A percentile compares a stretch with the other conserved stretches of the same genome.
phyloP scores from a whole-genome alignment of 2,113 vertebrate genomes.

The Ophthalmolycus amberensis region DNA sequence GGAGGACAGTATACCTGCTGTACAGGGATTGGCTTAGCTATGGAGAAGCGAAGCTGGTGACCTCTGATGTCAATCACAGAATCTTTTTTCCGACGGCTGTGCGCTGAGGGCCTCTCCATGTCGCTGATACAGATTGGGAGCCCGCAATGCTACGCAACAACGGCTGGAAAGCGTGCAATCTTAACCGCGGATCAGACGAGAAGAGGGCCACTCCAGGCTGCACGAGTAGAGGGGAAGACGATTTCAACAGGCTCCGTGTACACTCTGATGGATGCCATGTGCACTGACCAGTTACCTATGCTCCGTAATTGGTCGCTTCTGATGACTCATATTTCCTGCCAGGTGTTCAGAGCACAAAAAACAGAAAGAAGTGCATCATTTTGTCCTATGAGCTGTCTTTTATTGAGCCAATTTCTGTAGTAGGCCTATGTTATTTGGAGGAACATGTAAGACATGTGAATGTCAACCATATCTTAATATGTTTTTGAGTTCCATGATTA shows the following conservation, averaged over 20 bases:
- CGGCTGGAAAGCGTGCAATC: slow-evolving; percentile 41
- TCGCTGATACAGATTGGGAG: slow-evolving; percentile 65
- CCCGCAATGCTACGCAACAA: slow-evolving; percentile 22
- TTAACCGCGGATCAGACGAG: slow-evolving; percentile 68
- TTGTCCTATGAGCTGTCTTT: not conserved
- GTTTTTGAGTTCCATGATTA: not conserved
- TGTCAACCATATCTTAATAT: not conserved
- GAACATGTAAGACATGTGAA: not conserved
- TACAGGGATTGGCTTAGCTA: slow-evolving; percentile 60
- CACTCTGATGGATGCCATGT: slow-evolving; percentile 55
- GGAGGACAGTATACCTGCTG: slow-evolving; percentile 24
- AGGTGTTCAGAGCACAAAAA: slow-evolving; percentile 30
- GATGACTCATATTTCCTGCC: slow-evolving; percentile 32
- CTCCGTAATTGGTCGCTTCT: slow-evolving; percentile 27
- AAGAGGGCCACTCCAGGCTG: slow-evolving; percentile 70
- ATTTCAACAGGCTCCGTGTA: slow-evolving; percentile 52
- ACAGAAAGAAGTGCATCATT: not conserved
- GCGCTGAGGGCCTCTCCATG: slow-evolving; percentile 63
- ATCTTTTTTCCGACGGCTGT: slow-evolving; percentile 27
- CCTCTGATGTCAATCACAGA: slow-evolving; percentile 82
- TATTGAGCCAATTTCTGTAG: not conserved
- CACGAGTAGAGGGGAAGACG: slow-evolving; percentile 73
- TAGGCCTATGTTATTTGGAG: not conserved
- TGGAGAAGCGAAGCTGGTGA: slow-evolving; percentile 58
- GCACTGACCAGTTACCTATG: slow-evolving; percentile 17